Evolutionary conservation across 2,113 vertebrate species (phyloP), one percentile per base, ranked within the genome.

Genomic region (Casuarius casuarius): DNA sequence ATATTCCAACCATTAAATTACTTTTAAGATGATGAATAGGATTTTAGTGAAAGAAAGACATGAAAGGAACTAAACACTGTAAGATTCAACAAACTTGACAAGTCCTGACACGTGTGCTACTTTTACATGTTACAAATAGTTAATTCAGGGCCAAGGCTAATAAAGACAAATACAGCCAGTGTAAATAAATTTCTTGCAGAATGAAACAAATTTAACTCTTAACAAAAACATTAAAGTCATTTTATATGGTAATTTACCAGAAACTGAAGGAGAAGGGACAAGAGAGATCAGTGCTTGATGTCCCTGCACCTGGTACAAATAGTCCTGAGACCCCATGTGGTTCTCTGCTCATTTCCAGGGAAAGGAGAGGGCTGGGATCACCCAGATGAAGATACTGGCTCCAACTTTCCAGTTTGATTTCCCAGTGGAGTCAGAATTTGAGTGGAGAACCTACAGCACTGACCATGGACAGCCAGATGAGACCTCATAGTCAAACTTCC

Each of bases 191-290:
- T 61, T 51, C 3, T 62, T 42, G 56, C 4, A 73, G 7, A 75
- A 61, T 3, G 2, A 86, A 91, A 80, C 2, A 81, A 52, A 89
- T 92, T 81, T 84, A 71, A 38, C 28, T 89, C 25, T 90, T 88
- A 79, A 66, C 2, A 89, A 86, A 33, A 0, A 0, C 11, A 52
- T 4, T 73, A 17, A 40, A 49, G 74, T 59, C 58, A 59, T 26
- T 87, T 72, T 6, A 81, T 48, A 20, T 2, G 81, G 80, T 10
- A 89, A 28, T 66, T 83, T 58, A 40, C 2, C 4, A 80, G 31
- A 80, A 91, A 58, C 2, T 33, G 66, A 63, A 81, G 23, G 15
- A 83, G 6, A 81, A 72, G 16, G 9, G 21, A 67, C 10, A 70
- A 48, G 54, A 31, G 38, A 71, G 4, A 52, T 73, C n/a, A 67